A percentile compares a stretch with the other conserved stretches of the same genome.
Evolutionary conservation across 2,113 vertebrate species (phyloP).

Genomic region (Paracanthobrama guichenoti): DNA sequence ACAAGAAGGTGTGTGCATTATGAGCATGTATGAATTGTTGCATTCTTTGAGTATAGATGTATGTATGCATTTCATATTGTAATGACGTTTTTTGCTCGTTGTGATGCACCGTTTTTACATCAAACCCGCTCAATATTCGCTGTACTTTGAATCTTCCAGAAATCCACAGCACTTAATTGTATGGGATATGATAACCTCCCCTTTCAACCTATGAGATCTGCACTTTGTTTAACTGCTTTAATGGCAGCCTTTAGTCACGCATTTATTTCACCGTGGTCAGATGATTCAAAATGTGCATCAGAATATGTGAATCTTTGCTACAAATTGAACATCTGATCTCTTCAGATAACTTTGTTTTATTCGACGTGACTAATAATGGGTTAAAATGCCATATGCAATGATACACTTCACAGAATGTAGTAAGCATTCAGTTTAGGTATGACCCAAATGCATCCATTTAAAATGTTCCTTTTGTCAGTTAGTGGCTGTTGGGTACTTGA

Average conservation of each 20-base stretch:
- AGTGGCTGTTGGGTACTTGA: conserved; percentile 1
- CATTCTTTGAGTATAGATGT: neutral
- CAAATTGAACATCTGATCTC: neutral
- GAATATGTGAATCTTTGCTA: neutral
- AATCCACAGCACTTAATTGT: neutral
- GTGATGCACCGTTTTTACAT: neutral
- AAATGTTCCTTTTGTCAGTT: conserved; percentile 32
- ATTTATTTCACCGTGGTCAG: neutral
- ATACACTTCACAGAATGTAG: neutral
- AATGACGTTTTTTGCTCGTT: neutral
- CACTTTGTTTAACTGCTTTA: conserved; percentile 29
- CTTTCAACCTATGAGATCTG: conserved; percentile 39
- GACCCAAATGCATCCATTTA: conserved; percentile 37
- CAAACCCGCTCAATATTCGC: neutral
- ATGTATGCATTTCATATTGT: neutral
- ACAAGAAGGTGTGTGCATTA: neutral
- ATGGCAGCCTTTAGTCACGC: conserved; percentile 26
- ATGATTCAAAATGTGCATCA: neutral
- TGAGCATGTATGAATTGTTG: conserved; percentile 7
- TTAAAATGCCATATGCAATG: neutral
- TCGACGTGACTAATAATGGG: neutral
- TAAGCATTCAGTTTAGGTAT: neutral
- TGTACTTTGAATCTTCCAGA: conserved; percentile 35
- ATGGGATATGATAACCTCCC: conserved; percentile 1
- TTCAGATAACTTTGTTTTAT: neutral